Evolutionary conservation across 1,140 invertebrate species (phyloP), one percentile per base, ranked within the genome.

Genomic region (Mylabris phalerata): DNA sequence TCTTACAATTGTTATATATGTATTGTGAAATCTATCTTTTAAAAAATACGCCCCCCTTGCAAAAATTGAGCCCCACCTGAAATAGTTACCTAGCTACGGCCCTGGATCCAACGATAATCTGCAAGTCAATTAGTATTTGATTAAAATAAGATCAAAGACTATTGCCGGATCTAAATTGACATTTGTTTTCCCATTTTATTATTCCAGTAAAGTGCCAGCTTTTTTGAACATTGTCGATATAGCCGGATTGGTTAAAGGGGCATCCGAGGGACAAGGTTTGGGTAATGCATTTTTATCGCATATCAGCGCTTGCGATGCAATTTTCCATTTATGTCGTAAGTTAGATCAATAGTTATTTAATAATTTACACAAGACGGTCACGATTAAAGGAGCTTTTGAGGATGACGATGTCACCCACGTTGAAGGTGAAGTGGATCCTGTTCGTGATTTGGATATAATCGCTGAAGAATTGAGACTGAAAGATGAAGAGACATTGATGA

Each of bases 271-370:
- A 1, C 93, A 99, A 78, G 98, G 98, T 2, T 77, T 99, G 11
- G 98, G 98, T 69, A 99, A 99, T 77, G 95, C 93, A 59, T 99
- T 99, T 75, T 82, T 99, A 3, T 98, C 96, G 3, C 94, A 99
- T 76, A 98, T 99, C 68, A 93, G 88, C 74, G 96, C 95, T 5
- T 99, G 98, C 75, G 98, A 99, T 77, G 94, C 94, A n/a, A 89
- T 99, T 64, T 99, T 99, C 73, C 95, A 99, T 77, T 81, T 99
- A 55, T 92, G 92, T 70, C 85, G 97, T 95, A 81, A 88, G 91
- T 92, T 42, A 3, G 9, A 42, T 11, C 9, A 42, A 4, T 4
- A 3, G 3, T 42, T 10, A 19, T 19, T 19, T 19, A 19, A 19
- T 19, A 19, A 19, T 19, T 19, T 19, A 19, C 1, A 19, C 19